These are phyloP conservation scores for Heliconius nattereri DNA, from an alignment of 1,140 invertebrate species.

Conservation along the genomic window DNA sequence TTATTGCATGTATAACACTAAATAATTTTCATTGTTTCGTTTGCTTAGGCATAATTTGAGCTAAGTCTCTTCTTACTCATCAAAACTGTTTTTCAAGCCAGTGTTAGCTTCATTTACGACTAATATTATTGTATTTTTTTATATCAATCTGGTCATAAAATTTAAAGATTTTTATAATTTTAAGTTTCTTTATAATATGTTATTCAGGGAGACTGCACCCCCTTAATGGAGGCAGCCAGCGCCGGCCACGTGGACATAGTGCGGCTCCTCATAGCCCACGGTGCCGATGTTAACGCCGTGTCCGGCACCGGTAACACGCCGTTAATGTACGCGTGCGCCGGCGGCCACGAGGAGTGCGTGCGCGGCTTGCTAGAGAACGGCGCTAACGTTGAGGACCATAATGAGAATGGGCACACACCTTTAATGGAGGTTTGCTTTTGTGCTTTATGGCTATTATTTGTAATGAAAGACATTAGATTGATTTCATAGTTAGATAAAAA, in stretches of 20 bases:
- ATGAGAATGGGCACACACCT: slow-evolving; percentile 99
- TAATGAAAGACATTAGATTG: too few relatives aligned
- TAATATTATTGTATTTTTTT: too few relatives aligned
- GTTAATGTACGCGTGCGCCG: slow-evolving; percentile 98
- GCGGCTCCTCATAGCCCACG: slow-evolving; percentile 93
- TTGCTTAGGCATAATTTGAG: too few relatives aligned
- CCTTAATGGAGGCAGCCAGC: slow-evolving; percentile 97
- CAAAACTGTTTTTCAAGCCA: too few relatives aligned
- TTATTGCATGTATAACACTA: too few relatives aligned
- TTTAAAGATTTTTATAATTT: too few relatives aligned
- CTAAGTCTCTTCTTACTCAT: too few relatives aligned
- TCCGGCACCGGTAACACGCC: slow-evolving; percentile 98
- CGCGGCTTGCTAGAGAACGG: slow-evolving; percentile 92
- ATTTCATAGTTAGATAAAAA: too few relatives aligned
- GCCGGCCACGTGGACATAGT: slow-evolving; percentile 98
- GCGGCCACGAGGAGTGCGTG: slow-evolving; percentile 96
- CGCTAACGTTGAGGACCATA: slow-evolving; percentile 98
- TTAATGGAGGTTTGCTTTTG: slow-evolving; percentile 90
- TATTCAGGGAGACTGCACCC: slow-evolving; percentile 92
- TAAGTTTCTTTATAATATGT: background rate
- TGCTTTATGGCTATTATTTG: too few relatives aligned
- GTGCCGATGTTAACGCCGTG: slow-evolving; percentile 97
- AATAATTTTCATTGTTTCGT: too few relatives aligned
- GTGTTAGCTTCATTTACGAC: too few relatives aligned
- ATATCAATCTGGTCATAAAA: too few relatives aligned